Base-by-base conservation (phyloP, 23 tunicate species). In the Halocynthia roretzi region DNA sequence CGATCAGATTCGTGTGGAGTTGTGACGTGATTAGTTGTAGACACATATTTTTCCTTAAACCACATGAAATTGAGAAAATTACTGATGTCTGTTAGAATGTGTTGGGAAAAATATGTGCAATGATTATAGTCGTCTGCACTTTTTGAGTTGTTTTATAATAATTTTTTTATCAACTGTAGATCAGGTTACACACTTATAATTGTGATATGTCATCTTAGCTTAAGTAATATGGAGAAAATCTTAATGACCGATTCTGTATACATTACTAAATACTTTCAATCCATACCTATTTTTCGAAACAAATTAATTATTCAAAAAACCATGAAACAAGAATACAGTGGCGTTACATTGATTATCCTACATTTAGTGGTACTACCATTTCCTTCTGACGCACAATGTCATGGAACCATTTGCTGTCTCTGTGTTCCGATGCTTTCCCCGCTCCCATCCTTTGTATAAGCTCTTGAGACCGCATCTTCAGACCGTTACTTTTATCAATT, bases 401-500 rank as follows among this genome's bases (percentile, higher is more conserved):
- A 87, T 78, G 72, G 93, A 82, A 53, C 63, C 93, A 6, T 50
- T 82, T 60, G 86, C 78, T 11, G 51, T 82, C 17, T 78, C 83
- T 7, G 61, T 74, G 52, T 87, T 82, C 71, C 82, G 86, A 18
- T 21, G 57, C 40, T 71, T 87, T 19, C 86, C 93, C 6, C 72
- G 86, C 20, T 61, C 64, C 53, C 93, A 87, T 76, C 93, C 93
- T 21, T 56, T 87, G 12, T 76, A 82, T 60, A 87, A 87, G 54
- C 76, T 83, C 15, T 62, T 87, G 76, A 72, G 87, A 52, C 94
- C 94, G 12, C 80, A 78, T 50, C 57, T 87, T 6, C 78, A 73
- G 53, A 77, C 87, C 15, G 74, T 64, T 7, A 65, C 61, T 0
- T 64, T 67, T 7, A 83, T 87, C 86, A 87, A 87, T 71, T 56